phyloP scores from a whole-genome alignment of 2,113 vertebrate species.

The Ibidorhyncha struthersii region DNA sequence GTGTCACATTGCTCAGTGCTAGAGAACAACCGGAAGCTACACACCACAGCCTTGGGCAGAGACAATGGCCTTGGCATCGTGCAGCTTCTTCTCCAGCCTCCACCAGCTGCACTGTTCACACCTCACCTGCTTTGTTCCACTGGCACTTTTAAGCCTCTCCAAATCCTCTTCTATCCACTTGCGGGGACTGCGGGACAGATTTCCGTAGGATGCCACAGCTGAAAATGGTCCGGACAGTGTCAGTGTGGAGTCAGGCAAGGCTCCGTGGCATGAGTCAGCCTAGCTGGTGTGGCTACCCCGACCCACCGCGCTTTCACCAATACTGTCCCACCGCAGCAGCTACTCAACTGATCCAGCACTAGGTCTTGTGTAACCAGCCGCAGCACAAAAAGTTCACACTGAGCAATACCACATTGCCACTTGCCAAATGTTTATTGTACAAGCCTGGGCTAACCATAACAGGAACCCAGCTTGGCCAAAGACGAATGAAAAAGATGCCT shows the following conservation, averaged over 20 bases:
- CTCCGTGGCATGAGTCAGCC: neutral
- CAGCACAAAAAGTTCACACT: neutral
- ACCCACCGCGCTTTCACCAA: neutral
- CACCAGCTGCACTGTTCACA: neutral
- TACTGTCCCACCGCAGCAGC: neutral
- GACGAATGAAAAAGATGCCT: neutral
- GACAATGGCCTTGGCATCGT: neutral
- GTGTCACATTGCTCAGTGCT: neutral
- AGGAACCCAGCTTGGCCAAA: neutral
- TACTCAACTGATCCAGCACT: neutral
- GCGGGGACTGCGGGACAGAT: neutral
- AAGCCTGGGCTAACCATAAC: constrained; percentile 33
- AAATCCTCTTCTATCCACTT: neutral
- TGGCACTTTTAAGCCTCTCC: neutral
- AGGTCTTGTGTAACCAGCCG: neutral
- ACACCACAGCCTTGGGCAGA: neutral
- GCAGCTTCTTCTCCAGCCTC: neutral
- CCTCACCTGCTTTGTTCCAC: neutral
- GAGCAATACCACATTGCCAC: neutral
- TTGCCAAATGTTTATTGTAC: constrained; percentile 41
- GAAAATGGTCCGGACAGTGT: neutral
- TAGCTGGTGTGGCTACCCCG: neutral
- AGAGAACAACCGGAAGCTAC: neutral
- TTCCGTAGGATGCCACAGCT: neutral
- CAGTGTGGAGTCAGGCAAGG: neutral